A percentile compares a stretch with the other conserved stretches of the same genome.
These are phyloP conservation scores for Sebastiscus albofasciatus DNA, from an alignment of 2,797 vertebrate species.

Conservation along the genomic window DNA sequence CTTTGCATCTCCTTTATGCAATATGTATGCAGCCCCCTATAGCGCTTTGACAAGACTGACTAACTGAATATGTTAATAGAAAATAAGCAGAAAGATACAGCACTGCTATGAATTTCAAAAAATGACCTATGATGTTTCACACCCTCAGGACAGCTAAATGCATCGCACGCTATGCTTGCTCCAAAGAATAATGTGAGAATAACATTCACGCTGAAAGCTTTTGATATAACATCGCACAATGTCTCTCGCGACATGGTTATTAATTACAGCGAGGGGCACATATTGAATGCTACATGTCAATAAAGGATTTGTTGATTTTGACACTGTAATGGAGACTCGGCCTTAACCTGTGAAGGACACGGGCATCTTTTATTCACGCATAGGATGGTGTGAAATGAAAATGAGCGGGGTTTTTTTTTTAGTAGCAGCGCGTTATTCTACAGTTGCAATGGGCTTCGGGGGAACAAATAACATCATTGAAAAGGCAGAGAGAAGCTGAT, in stretches of 20 bases:
- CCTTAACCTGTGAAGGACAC: conserved; percentile 28
- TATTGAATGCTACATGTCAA: conserved; percentile 31
- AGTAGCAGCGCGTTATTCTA: conserved; percentile 16
- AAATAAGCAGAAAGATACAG: conserved; percentile 56
- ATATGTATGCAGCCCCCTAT: conserved; percentile 52
- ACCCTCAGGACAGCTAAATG: conserved; percentile 29
- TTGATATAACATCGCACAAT: neutral
- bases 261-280: conserved; percentile 23
- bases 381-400: conserved; percentile 30
- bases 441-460: conserved; percentile 11
- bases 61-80: conserved; percentile 69
- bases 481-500: conserved; percentile 2
- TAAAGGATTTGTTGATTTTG: conserved; percentile 42
- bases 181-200: conserved; percentile 26
- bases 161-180: conserved; percentile 9
- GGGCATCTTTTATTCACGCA: conserved; percentile 6
- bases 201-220: conserved; percentile 20
- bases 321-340: conserved; percentile 34
- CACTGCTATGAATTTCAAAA: conserved; percentile 61
- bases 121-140: conserved; percentile 57
- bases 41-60: conserved; percentile 54
- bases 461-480: conserved; percentile 9
- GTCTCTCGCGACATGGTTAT: neutral
- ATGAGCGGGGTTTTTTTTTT: neutral
- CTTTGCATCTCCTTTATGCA: conserved; percentile 37